Evolutionary conservation across 2,113 vertebrate species (phyloP).

Genomic region (Stigmatopora nigra): DNA sequence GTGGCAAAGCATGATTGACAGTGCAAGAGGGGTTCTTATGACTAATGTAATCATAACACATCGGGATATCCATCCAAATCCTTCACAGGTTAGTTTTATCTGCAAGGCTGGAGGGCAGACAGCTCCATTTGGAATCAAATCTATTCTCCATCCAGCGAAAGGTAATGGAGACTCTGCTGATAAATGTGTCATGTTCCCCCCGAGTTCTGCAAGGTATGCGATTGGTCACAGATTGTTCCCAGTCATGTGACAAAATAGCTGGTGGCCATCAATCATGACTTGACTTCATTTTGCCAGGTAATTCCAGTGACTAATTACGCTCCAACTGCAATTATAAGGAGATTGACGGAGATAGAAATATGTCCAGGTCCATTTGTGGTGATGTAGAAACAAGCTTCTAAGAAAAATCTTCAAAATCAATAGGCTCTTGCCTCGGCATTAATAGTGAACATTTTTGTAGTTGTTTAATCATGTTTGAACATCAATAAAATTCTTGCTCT

Average conservation of each 20-base stretch:
- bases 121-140: constrained; percentile 65
- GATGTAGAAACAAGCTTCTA: not conserved
- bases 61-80: not conserved
- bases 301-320: constrained; percentile 48
- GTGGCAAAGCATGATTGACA: not conserved
- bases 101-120: constrained; percentile 53
- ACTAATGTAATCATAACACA: constrained; percentile 54
- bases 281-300: constrained; percentile 47
- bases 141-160: constrained; percentile 66
- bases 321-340: constrained; percentile 21
- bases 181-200: constrained; percentile 58
- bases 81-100: constrained; percentile 63
- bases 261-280: constrained; percentile 47
- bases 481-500: not conserved
- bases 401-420: not conserved
- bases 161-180: constrained; percentile 66
- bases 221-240: constrained; percentile 47
- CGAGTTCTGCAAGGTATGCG: constrained; percentile 50
- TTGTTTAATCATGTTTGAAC: not conserved
- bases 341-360: not conserved
- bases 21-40: constrained; percentile 25
- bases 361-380: not conserved
- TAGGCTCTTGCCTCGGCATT: not conserved
- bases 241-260: constrained; percentile 57
- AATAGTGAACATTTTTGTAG: not conserved